Percentiles rank a stretch among this genome's conserved stretches.
phyloP scores from a whole-genome alignment of 92 coral and sea anemone genomes.

The Palythoa heliodiscus region DNA sequence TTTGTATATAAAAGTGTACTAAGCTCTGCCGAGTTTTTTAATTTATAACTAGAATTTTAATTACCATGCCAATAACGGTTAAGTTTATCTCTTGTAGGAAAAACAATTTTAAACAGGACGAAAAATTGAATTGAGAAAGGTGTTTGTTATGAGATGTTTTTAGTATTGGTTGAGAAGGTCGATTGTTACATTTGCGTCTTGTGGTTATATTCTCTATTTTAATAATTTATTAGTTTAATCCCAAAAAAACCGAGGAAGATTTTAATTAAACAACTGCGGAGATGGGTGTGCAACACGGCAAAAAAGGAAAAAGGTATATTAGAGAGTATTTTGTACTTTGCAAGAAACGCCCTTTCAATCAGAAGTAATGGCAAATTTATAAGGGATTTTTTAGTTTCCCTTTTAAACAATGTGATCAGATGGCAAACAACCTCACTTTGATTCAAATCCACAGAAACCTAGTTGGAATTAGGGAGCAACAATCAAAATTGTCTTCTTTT shows the following conservation, averaged over 20 bases:
- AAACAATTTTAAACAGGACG: neutral
- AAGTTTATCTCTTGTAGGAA: neutral
- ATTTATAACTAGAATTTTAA: no score
- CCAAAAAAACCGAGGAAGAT: neutral
- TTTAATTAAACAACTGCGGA: neutral
- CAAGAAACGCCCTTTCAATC: neutral
- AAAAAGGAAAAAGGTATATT: neutral
- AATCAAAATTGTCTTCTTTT: neutral
- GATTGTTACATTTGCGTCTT: neutral
- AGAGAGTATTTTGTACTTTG: neutral
- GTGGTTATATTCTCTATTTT: neutral
- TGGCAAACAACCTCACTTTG: no score
- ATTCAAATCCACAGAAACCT: neutral
- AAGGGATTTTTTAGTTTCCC: neutral
- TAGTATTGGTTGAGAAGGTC: neutral
- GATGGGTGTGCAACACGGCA: neutral
- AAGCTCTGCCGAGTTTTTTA: no score
- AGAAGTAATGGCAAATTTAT: neutral
- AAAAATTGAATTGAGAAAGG: neutral
- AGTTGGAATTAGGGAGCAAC: neutral
- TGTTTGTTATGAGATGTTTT: neutral
- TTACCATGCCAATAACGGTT: no score
- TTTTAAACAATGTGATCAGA: no score
- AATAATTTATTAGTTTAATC: neutral
- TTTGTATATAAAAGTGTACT: no score